Conservation (phyloP, 35 echinoderm and acorn worm species). For the Ophioderma brevispina region DNA sequence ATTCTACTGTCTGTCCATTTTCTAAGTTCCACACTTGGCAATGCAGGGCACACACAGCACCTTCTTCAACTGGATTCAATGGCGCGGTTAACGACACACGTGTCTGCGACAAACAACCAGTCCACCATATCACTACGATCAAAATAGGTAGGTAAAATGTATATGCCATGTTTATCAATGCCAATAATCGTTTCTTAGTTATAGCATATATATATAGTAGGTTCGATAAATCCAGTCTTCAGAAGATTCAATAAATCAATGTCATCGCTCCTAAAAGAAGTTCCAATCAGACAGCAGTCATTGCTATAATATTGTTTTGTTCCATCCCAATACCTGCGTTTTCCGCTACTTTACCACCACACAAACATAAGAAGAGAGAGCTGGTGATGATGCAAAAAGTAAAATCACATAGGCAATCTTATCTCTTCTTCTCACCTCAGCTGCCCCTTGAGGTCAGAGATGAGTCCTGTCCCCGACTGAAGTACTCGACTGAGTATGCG, state of each 20-base stretch:
- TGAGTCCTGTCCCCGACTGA: conserved; percentile 1
- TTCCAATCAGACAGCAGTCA: too few species aligned
- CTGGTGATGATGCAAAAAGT: too few species aligned
- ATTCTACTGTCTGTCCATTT: neutral
- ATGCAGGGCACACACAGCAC: neutral
- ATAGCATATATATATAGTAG: too few species aligned
- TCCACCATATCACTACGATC: neutral
- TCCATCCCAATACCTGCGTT: too few species aligned
- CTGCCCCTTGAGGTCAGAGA: neutral
- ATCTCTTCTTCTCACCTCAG: neutral
- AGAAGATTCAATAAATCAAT: too few species aligned
- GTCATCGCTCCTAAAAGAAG: too few species aligned
- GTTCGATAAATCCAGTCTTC: too few species aligned
- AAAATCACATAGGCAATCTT: too few species aligned
- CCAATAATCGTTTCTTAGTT: too few species aligned
- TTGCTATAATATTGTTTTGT: too few species aligned
- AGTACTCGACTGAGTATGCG: neutral
- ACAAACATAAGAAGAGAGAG: too few species aligned
- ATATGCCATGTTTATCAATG: neutral
- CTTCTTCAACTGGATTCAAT: neutral
- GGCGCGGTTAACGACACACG: neutral
- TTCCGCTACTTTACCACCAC: too few species aligned
- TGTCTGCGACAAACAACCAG: neutral
- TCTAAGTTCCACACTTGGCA: neutral
- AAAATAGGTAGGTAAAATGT: neutral